Evolutionary conservation across 2,797 vertebrate species (phyloP), one percentile per base, ranked within the genome.

Genomic region (Morelia viridis): DNA sequence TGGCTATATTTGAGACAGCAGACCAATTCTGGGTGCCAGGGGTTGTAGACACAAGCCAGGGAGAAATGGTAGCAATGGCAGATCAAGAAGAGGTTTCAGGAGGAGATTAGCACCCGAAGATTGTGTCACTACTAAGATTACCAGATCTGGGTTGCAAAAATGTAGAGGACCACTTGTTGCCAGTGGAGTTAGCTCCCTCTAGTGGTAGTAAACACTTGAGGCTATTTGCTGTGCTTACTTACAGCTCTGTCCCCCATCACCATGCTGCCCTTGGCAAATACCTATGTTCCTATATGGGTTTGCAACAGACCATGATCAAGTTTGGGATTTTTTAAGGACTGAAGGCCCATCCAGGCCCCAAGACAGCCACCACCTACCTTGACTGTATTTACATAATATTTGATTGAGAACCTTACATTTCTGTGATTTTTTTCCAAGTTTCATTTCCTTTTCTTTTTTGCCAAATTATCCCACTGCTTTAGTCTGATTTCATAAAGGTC

Each of bases 401-500:
- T 46, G 41, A 80, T 80, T 46, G 19, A 88, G 12, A 4, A 94
- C 41, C 12, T 93, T 90, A 93, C 92, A 19, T 17, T 80, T 90
- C 0, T 0, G 12, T 86, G 50, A 53, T 57, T 94, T 0, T 93
- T 95, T 86, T 1, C 0, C 9, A 11, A 93, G 5, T 35, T 35
- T 94, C 10, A 94, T 93, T 91, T 92, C 84, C 93, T 94, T 92
- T 87, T 87, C 17, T 31, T 31, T 35, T 35, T 87, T 41, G 15
- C 80, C 92, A 88, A 96, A 93, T 94, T 91, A 94, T 50, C 94
- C 96, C 28, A 92, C 91, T 60, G 94, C 96, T 94, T 95, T 94
- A 93, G 86, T 90, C 92, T 60, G 64, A 95, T 93, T 96, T 97
- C 92, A 91, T 96, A 91, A 96, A 96, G 93, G 94, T 94, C 80